A percentile compares a stretch with the other conserved stretches of the same genome.
phyloP scores from a whole-genome alignment of 2,797 vertebrate species.

The Argentina silus region DNA sequence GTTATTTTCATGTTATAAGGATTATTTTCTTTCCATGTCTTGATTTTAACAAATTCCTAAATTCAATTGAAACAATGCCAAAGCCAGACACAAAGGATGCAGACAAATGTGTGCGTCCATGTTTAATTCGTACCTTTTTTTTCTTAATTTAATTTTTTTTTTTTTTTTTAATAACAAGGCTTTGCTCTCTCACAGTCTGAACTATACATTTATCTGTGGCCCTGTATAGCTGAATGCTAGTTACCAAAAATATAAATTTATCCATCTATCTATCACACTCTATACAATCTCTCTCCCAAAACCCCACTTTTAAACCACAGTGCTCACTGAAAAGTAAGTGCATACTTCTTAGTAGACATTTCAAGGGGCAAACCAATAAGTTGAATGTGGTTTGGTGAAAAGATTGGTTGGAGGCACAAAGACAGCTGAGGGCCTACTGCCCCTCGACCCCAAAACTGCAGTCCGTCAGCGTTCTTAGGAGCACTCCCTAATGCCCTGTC shows the following conservation, averaged over 20 bases:
- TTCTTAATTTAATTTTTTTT: neutral
- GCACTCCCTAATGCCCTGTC: conserved; percentile 40
- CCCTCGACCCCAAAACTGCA: conserved; percentile 52
- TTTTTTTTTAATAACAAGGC: too few relatives aligned
- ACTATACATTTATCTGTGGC: neutral
- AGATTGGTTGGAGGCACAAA: conserved; percentile 51
- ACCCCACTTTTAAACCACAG: neutral
- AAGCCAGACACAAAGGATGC: neutral
- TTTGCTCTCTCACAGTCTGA: neutral
- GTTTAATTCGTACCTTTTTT: too few relatives aligned
- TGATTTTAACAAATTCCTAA: too few relatives aligned
- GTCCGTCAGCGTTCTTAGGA: conserved; percentile 65
- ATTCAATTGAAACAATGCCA: neutral
- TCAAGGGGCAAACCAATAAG: conserved; percentile 6
- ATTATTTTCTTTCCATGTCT: neutral
- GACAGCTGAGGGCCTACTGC: conserved; percentile 55
- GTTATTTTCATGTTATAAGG: neutral
- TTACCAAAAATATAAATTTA: neutral
- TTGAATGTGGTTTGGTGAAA: conserved; percentile 31
- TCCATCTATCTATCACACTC: neutral
- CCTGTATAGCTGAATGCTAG: neutral
- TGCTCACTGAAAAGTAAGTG: neutral
- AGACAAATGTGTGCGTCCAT: too few relatives aligned
- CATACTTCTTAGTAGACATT: neutral
- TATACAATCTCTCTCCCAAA: too few relatives aligned